Base-by-base conservation (phyloP, 1,140 invertebrate species). In the Drosophila ercepeae region DNA sequence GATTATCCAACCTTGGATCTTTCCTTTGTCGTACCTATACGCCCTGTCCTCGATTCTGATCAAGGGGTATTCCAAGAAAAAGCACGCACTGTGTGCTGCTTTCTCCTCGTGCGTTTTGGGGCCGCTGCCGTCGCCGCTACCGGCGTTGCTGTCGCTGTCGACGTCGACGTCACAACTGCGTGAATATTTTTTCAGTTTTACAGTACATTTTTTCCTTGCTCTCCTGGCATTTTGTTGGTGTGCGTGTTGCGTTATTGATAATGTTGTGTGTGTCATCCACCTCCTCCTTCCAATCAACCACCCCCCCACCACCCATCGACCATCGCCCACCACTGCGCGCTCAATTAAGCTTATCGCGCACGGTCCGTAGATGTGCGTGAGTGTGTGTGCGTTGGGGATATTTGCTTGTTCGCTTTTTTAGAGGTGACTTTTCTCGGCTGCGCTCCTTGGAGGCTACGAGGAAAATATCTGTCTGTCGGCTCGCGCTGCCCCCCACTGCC, bases 261-360 rank as follows among this genome's bases (percentile, higher is more conserved):
- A 74, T 74, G 73, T 44, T 70, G 72, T 78, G 59, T 50, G 51
- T 79, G 65, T 70, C 55, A 59, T 52, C 64, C 64, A 69, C 60
- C 25, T 25, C 13, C 23, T 39, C 70, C 34, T n/a, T n/a, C n/a
- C n/a, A n/a, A n/a, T n/a, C n/a, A n/a, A 29, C 42, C 50, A 50
- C 59, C 71, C 58, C 53, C 39, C 39, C 27, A 45, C 18, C 29
- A 9, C 36, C 16, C 14, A 7, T 36, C 29, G 32, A 49, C 29
- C 58, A 52, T 60, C 45, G 48, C 39, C 46, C 48, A 25, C 57
- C 46, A 55, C 34, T 36, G 64, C 82, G 74, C 58, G 72, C 82
- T 88, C 78, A 88, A 88, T 88, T 88, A 88, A 88, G 82, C 82
- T 88, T 88, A 88, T 88, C 82, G 82, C 82, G 82, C 82, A 82